A percentile compares a stretch with the other conserved stretches of the same genome.
These are phyloP conservation scores for Eurytoma adleriae DNA, from an alignment of 2,888 invertebrate genomes.

Conservation along the genomic window DNA sequence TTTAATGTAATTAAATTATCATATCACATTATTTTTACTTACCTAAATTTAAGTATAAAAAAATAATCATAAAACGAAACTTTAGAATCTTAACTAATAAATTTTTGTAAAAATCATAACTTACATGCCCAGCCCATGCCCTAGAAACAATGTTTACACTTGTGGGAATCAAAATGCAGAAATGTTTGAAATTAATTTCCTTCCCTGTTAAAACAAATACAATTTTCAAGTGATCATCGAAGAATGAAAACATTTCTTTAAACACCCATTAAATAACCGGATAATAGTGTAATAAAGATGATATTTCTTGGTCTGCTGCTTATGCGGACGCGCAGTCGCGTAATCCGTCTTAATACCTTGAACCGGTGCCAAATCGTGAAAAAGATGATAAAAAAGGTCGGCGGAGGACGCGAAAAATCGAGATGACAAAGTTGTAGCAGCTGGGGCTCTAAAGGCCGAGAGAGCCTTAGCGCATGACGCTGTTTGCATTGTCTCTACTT, in stretches of 20 bases:
- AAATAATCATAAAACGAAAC: too few species aligned
- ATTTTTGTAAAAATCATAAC: too few species aligned
- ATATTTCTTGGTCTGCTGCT: neutral
- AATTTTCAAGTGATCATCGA: too few species aligned
- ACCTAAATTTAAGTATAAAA: too few species aligned
- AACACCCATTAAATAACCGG: conserved; percentile 3
- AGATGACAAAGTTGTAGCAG: conserved; percentile 19
- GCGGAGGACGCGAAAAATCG: neutral
- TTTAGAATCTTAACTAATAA: too few species aligned
- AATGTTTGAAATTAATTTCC: too few species aligned
- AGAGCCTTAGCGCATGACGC: neutral
- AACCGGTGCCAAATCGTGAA: conserved; percentile 33
- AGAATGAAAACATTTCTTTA: neutral
- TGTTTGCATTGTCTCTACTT: conserved; percentile 10
- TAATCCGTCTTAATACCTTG: conserved; percentile 37
- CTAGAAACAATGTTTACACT: too few species aligned
- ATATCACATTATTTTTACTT: too few species aligned
- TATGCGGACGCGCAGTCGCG: neutral
- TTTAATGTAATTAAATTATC: too few species aligned
- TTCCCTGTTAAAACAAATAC: too few species aligned
- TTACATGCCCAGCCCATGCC: too few species aligned
- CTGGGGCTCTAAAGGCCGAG: neutral
- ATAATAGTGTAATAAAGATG: conserved; percentile 16
- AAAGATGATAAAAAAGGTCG: conserved; percentile 6
- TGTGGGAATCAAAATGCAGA: too few species aligned